These are phyloP conservation scores for Drosophila oshimai DNA, from an alignment of 1,140 invertebrate species.

Conservation along the genomic window DNA sequence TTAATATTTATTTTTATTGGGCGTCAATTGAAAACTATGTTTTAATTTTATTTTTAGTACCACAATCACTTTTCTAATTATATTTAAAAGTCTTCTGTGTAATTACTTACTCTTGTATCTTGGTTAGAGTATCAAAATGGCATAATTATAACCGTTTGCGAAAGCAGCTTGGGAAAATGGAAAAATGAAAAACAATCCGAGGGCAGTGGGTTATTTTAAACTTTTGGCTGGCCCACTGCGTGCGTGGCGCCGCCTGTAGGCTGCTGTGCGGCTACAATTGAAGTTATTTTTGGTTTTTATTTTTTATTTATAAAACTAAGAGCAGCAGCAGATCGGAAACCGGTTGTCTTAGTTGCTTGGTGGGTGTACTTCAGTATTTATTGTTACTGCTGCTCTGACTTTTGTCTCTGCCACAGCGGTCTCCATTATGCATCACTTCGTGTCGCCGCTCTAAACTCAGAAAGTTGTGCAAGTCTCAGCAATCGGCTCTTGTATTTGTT, in stretches of 20 bases:
- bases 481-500: constrained; percentile 35
- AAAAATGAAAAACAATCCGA: constrained; percentile 36
- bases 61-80: not conserved
- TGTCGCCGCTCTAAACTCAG: constrained; percentile 61
- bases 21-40: too few relatives aligned
- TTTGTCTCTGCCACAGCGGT: constrained; percentile 34
- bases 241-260: constrained; percentile 54
- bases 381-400: constrained; percentile 43
- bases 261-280: constrained; percentile 40
- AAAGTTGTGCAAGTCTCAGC: constrained; percentile 57
- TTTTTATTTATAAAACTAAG: constrained; percentile 27
- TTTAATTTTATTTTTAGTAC: not conserved
- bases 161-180: constrained; percentile 17
- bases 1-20: too few relatives aligned
- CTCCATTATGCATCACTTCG: constrained; percentile 71
- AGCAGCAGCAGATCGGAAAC: constrained; percentile 39
- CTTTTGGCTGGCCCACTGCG: constrained; percentile 17
- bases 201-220: constrained; percentile 66
- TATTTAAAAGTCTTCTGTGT: not conserved
- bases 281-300: constrained; percentile 42
- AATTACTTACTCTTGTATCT: not conserved
- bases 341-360: constrained; percentile 61
- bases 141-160: constrained; percentile 45
- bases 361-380: constrained; percentile 66
- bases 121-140: constrained; percentile 27